Evolutionary conservation across 2,888 invertebrate genomes (phyloP).

Genomic region (Endomychus coccineus): DNA sequence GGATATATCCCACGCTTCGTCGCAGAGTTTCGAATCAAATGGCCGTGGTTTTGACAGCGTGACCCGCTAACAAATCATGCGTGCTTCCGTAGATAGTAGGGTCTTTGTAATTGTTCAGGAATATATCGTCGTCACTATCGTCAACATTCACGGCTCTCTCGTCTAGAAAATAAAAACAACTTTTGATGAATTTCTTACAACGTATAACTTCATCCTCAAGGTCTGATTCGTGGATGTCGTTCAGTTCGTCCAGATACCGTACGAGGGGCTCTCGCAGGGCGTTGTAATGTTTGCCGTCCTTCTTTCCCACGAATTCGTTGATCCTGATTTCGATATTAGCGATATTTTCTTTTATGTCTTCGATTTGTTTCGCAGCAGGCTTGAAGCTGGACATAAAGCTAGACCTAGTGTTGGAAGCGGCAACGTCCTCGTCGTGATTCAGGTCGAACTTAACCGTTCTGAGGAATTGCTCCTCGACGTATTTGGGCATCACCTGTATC

Average conservation of each 20-base stretch:
- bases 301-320: slow-evolving; percentile 14
- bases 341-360: slow-evolving; percentile 11
- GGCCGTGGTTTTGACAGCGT: slow-evolving; percentile 12
- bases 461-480: background rate
- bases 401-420: background rate
- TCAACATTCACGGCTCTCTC: slow-evolving; percentile 10
- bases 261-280: slow-evolving; percentile 5
- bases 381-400: background rate
- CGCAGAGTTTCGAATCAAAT: too few relatives aligned
- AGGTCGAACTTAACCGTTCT: slow-evolving; percentile 10
- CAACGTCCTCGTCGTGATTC: slow-evolving; percentile 3
- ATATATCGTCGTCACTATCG: slow-evolving; percentile 12
- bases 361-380: slow-evolving; percentile 7
- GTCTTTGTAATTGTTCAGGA: slow-evolving; percentile 12
- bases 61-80: slow-evolving; percentile 12
- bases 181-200: slow-evolving; percentile 12
- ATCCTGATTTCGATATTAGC: slow-evolving; percentile 12
- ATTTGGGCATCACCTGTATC: slow-evolving; percentile 10
- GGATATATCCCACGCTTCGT: too few relatives aligned
- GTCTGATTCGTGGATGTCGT: slow-evolving; percentile 7
- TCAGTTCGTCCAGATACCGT: slow-evolving; percentile 6
- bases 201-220: slow-evolving; percentile 8
- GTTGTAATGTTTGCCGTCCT: slow-evolving; percentile 14
- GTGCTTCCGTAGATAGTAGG: slow-evolving; percentile 14
- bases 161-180: slow-evolving; percentile 11